These are phyloP conservation scores for Rhagoletis zephyria DNA, from an alignment of 1,140 invertebrate genomes.

Conservation along the genomic window DNA sequence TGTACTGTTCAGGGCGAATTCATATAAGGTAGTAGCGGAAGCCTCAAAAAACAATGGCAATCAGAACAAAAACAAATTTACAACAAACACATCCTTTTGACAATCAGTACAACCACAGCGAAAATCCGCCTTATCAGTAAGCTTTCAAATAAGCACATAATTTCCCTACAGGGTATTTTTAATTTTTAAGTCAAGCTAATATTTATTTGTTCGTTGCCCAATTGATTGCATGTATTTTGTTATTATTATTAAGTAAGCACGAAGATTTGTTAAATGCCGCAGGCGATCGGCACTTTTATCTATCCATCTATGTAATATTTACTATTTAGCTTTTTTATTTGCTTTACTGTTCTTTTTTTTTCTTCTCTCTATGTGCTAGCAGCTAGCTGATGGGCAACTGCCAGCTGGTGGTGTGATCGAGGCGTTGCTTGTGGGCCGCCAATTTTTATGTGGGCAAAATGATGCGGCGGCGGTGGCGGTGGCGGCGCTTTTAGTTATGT, in stretches of 20 bases:
- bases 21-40: no score
- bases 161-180: neutral
- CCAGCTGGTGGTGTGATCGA: conserved; percentile 5
- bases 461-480: neutral
- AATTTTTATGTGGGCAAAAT: conserved; percentile 13
- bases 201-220: conserved; percentile 45
- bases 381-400: neutral
- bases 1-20: no score
- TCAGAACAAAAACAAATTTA: no score
- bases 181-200: neutral
- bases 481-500: neutral
- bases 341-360: neutral
- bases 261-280: conserved; percentile 36
- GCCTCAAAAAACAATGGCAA: no score
- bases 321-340: neutral
- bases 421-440: conserved; percentile 47
- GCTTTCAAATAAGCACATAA: no score
- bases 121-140: no score
- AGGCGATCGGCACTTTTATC: neutral
- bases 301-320: neutral
- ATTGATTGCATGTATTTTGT: conserved; percentile 43
- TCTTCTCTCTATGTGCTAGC: neutral
- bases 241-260: conserved; percentile 50
- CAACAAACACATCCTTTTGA: no score
- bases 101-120: no score